phyloP scores from a whole-genome alignment of 2,113 vertebrate genomes.

The Ageneiosus marmoratus region DNA sequence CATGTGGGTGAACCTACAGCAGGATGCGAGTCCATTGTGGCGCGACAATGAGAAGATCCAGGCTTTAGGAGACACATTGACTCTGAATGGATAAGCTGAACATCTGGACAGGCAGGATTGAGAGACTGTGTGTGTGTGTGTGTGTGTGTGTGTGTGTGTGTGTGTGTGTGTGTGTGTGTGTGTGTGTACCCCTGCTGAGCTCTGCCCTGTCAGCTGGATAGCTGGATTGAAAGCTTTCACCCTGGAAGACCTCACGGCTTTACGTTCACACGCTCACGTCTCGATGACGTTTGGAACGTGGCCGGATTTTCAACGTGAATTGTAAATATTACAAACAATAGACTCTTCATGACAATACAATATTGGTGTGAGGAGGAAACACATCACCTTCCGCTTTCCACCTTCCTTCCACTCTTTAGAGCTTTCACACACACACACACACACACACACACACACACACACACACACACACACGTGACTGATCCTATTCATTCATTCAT shows the following conservation, averaged over 20 bases:
- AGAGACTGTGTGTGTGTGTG: slow-evolving; percentile 3
- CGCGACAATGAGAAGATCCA: slow-evolving; percentile 72
- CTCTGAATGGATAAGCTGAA: slow-evolving; percentile 72
- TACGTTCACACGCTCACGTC: not conserved
- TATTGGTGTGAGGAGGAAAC: not conserved
- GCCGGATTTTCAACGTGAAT: not conserved
- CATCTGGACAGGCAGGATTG: slow-evolving; percentile 66
- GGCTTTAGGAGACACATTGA: slow-evolving; percentile 68
- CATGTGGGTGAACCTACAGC: slow-evolving; percentile 25
- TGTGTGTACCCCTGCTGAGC: not conserved
- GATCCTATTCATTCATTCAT: not conserved
- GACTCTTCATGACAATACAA: not conserved
- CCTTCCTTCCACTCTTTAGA: not conserved
- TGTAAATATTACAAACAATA: not conserved
- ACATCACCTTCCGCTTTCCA: too few relatives aligned
- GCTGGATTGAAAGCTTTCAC: slow-evolving; percentile 37
- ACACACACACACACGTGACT: slow-evolving; percentile 15
- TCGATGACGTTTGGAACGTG: not conserved
- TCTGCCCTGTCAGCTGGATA: slow-evolving; percentile 8
- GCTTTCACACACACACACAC: not conserved
- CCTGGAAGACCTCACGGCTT: not conserved
- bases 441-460: slow-evolving; percentile 39
- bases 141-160: not conserved
- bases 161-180: slow-evolving; percentile 9
- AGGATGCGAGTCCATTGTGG: slow-evolving; percentile 73